phyloP scores from a whole-genome alignment of 1,140 invertebrate species.

The Ips typographus region DNA sequence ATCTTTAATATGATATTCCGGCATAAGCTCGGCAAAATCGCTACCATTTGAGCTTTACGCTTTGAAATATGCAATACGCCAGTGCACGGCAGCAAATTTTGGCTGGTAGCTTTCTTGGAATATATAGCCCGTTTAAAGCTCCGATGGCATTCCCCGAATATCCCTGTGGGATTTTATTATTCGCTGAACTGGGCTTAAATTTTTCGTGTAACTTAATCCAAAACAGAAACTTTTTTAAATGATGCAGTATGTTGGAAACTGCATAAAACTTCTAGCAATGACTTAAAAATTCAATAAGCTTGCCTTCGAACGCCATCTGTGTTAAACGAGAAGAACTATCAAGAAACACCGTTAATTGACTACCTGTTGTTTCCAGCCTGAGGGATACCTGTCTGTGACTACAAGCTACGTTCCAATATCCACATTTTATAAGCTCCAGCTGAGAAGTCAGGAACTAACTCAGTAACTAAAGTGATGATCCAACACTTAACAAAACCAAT shows the following conservation, averaged over 20 bases:
- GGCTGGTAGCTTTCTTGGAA: slow-evolving; percentile 12
- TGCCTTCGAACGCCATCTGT: slow-evolving; percentile 14
- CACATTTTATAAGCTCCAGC: background rate
- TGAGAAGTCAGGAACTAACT: no score
- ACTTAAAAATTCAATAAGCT: no score
- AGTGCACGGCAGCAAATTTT: slow-evolving; percentile 8
- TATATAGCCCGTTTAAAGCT: slow-evolving; percentile 5
- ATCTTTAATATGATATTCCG: slow-evolving; percentile 12
- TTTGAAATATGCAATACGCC: slow-evolving; percentile 8
- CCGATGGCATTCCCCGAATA: slow-evolving; percentile 11
- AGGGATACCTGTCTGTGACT: background rate
- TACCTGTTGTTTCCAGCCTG: slow-evolving; percentile 15
- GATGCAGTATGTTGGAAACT: no score
- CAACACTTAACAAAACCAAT: no score
- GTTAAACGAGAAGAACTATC: background rate
- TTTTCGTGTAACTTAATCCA: background rate
- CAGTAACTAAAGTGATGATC: no score
- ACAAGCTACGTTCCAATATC: background rate
- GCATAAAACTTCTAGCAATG: no score
- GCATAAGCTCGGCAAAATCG: slow-evolving; percentile 6
- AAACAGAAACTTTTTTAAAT: background rate
- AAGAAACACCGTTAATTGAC: slow-evolving; percentile 13
- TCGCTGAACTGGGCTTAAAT: background rate
- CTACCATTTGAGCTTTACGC: slow-evolving; percentile 8
- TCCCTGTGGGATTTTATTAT: slow-evolving; percentile 26